These are phyloP conservation scores for Zalophus californianus DNA, from an alignment of 2,797 vertebrate species.

Conservation along the genomic window DNA sequence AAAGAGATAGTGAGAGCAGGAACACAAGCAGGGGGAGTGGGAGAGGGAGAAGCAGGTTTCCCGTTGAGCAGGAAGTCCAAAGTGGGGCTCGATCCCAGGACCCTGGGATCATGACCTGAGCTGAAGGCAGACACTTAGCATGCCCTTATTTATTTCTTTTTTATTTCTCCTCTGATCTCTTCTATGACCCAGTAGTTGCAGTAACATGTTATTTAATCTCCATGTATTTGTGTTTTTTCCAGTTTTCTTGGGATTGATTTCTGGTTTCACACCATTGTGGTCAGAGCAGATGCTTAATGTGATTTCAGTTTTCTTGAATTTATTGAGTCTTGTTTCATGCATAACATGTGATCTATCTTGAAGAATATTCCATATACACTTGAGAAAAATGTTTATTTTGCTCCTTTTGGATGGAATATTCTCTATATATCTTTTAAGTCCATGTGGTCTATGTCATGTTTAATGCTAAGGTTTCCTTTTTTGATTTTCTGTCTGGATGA, in stretches of 20 bases:
- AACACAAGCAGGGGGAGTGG: too few species aligned
- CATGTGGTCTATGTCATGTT: not conserved
- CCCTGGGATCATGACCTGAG: too few species aligned
- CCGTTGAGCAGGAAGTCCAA: too few species aligned
- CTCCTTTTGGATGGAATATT: not conserved
- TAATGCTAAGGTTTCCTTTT: not conserved
- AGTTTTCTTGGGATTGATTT: not conserved
- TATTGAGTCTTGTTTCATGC: not conserved
- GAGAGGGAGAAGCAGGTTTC: too few species aligned
- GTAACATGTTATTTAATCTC: not conserved
- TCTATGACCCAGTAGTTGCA: not conserved
- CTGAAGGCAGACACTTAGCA: too few species aligned
- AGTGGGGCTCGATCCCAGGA: too few species aligned
- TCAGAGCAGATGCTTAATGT: not conserved
- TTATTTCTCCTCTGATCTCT: too few species aligned
- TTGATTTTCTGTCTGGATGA: not conserved
- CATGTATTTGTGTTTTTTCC: not conserved
- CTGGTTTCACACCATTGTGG: not conserved
- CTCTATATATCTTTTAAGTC: not conserved
- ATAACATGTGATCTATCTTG: not conserved
- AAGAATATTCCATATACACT: not conserved
- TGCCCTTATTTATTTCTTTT: too few species aligned
- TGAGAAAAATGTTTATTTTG: not conserved
- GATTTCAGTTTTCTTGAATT: not conserved
- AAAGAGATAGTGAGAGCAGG: too few species aligned